Percentiles rank a stretch among this genome's conserved stretches.
phyloP scores from a whole-genome alignment of 2,888 invertebrate species.

The Elmis aenea region DNA sequence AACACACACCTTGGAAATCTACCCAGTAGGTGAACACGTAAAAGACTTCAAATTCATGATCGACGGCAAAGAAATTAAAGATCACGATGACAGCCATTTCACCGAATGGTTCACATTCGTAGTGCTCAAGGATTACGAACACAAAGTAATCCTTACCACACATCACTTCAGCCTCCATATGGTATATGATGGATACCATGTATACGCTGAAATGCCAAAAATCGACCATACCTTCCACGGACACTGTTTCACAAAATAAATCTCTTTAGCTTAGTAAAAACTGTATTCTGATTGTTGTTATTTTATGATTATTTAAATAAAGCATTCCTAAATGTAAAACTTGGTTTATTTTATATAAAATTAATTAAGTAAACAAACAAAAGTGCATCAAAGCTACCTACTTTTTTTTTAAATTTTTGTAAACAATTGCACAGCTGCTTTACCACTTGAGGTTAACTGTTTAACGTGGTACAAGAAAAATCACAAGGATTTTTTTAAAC shows the following conservation, averaged over 20 bases:
- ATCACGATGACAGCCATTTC: constrained; percentile 18
- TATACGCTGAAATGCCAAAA: constrained; percentile 25
- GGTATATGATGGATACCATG: constrained; percentile 27
- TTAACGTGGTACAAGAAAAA: no score
- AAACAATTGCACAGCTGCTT: no score
- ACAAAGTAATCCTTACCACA: constrained; percentile 22
- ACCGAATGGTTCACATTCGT: constrained; percentile 28
- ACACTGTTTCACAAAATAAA: constrained; percentile 13
- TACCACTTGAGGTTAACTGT: no score
- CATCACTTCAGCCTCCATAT: constrained; percentile 26
- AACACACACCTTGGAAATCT: constrained; percentile 29
- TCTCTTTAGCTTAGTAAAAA: neutral
- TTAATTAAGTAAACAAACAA: no score
- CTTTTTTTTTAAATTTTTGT: no score
- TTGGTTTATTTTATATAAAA: no score
- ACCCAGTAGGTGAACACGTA: constrained; percentile 23
- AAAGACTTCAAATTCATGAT: constrained; percentile 25
- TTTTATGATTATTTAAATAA: no score
- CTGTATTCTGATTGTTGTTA: no score
- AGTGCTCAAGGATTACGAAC: constrained; percentile 19
- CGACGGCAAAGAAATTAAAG: constrained; percentile 25
- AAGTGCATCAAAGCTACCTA: no score
- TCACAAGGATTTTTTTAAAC: no score
- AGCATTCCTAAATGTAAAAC: no score
- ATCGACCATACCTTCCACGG: constrained; percentile 17